Conservation (phyloP, 2,797 vertebrate species). For the Labeo calbasu region DNA sequence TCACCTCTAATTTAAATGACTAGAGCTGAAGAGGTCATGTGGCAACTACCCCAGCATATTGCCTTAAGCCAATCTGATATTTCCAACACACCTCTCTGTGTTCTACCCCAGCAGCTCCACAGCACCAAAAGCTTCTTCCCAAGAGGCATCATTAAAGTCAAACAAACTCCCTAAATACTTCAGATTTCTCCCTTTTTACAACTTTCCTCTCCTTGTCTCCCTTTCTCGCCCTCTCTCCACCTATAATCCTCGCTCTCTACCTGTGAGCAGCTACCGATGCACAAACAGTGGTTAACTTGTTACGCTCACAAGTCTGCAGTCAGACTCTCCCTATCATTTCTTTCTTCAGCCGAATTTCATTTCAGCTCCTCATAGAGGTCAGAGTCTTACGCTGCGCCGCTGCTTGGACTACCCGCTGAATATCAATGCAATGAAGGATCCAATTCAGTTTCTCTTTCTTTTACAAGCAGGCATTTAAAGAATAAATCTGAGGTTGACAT, state of each 20-base stretch:
- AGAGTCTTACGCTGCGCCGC: background rate
- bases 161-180: conserved; percentile 73
- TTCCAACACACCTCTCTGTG: conserved; percentile 61
- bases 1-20: conserved; percentile 18
- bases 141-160: conserved; percentile 78
- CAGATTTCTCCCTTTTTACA: conserved; percentile 59
- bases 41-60: conserved; percentile 28
- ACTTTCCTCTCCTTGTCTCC: conserved; percentile 7
- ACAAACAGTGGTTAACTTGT: conserved; percentile 5
- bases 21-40: conserved; percentile 38
- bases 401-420: background rate
- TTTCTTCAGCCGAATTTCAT: conserved; percentile 13
- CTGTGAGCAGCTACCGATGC: conserved; percentile 1
- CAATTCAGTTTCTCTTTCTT: conserved; percentile 37
- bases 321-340: background rate
- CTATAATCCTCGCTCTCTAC: conserved; percentile 27
- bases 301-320: conserved; percentile 1
- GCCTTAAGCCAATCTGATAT: conserved; percentile 50
- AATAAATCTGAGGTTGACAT: conserved; percentile 52
- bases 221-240: conserved; percentile 38
- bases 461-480: conserved; percentile 52
- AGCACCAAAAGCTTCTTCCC: conserved; percentile 69
- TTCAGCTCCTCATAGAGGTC: conserved; percentile 39
- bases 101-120: conserved; percentile 62
- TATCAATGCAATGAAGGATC: conserved; percentile 47